These are phyloP conservation scores for Therioaphis trifolii DNA, from an alignment of 2,888 invertebrate species.

Conservation along the genomic window DNA sequence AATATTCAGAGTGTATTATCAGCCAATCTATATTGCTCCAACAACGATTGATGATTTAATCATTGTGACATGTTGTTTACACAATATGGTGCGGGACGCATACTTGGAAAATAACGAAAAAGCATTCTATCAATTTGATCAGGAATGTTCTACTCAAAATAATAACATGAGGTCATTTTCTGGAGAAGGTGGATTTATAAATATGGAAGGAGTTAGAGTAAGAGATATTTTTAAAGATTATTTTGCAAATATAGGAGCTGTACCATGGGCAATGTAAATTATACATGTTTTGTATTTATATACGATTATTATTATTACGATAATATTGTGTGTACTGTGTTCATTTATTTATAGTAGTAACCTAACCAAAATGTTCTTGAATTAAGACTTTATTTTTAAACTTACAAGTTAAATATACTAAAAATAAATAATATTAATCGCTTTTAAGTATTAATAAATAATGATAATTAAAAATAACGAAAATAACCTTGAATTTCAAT, in stretches of 20 bases:
- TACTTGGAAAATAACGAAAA: not conserved
- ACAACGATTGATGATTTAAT: not conserved
- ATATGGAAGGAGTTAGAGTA: not conserved
- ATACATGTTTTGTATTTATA: constrained; percentile 8
- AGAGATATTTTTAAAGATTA: too few relatives aligned
- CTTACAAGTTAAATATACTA: too few relatives aligned
- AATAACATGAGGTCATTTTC: not conserved
- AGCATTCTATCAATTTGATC: constrained; percentile 4
- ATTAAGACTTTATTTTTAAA: too few relatives aligned
- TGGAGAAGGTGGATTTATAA: not conserved
- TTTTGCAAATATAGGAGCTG: not conserved
- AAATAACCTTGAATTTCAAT: too few relatives aligned
- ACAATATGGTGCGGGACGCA: not conserved
- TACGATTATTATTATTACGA: constrained; percentile 1
- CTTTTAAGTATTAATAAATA: too few relatives aligned
- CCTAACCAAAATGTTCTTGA: too few relatives aligned
- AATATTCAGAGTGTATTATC: too few relatives aligned
- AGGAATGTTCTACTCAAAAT: not conserved
- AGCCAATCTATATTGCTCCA: too few relatives aligned
- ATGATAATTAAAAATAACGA: too few relatives aligned
- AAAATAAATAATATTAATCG: too few relatives aligned
- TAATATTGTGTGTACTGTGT: not conserved
- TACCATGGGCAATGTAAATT: too few relatives aligned
- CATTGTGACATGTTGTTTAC: not conserved
- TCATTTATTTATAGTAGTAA: not conserved